Evolutionary conservation across 1,140 invertebrate species (phyloP), one percentile per base, ranked within the genome.

Genomic region (Drosophila jambulina): DNA sequence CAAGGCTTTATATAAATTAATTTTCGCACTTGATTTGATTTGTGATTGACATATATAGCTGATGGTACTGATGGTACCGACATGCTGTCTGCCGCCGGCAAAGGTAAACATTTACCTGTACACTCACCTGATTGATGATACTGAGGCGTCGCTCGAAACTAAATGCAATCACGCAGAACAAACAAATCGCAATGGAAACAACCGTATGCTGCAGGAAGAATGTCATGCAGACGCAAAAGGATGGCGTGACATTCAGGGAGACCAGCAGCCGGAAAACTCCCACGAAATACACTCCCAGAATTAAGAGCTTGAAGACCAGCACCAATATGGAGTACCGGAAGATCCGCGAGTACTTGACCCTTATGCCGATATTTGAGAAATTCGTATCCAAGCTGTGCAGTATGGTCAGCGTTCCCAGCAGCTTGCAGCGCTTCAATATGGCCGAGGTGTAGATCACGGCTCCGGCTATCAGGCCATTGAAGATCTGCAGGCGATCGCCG

Each of bases 101-200:
- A 62, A 70, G 2, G 64, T 53, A 63, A 75, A 76, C 58, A 81
- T 80, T 71, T 63, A 25, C 46, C 25, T 19, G 34, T 15, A 25
- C 84, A 40, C 85, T 81, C 51, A 91, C 88, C 88, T 91, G 84
- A 85, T 91, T 91, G 43, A 91, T 75, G 48, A 91, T 90, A 40
- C 81, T 79, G 48, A 91, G 59, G 15, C 88, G 78, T 0, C 83
- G 67, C 56, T 91, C 83, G 76, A 91, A 91, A 19, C 82, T 91
- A 40, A 88, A 91, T 43, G 88, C 88, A 69, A 91, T 85, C 19
- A 88, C 80, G 34, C 90, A 90, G 67, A 91, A 91, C 51, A 91
- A 77, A 51, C 84, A 91, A 62, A 91, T 88, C 17, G 83, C 83
- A 25, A 91, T 85, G 56, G 88, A 91, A 19, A 91, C 79, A 27